These are phyloP conservation scores for Brevimyrus niger DNA, from an alignment of 2,113 vertebrate species.

Conservation along the genomic window DNA sequence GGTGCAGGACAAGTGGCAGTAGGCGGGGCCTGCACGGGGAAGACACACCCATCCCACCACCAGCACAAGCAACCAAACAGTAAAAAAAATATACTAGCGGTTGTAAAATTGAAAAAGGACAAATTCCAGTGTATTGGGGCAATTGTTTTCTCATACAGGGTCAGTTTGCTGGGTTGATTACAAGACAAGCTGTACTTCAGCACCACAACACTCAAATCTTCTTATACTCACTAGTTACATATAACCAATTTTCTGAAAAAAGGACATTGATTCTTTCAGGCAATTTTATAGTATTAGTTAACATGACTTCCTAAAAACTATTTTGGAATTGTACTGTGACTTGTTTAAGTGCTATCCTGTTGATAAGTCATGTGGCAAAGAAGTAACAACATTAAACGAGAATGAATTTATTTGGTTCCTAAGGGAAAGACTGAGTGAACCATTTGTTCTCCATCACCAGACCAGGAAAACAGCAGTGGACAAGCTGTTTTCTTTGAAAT, in stretches of 20 bases:
- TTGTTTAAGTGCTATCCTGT: not conserved
- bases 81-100: too few species aligned
- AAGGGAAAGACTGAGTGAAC: not conserved
- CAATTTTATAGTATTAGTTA: not conserved
- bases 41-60: too few species aligned
- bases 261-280: not conserved
- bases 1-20: too few species aligned
- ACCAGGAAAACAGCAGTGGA: not conserved
- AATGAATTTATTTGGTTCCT: not conserved
- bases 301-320: not conserved
- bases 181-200: not conserved
- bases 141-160: not conserved
- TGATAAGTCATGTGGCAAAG: not conserved
- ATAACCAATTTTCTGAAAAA: not conserved
- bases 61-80: too few species aligned
- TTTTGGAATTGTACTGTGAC: not conserved
- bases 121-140: not conserved
- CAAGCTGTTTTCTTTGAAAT: not conserved
- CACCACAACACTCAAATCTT: not conserved
- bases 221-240: not conserved
- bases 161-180: not conserved
- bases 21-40: too few species aligned
- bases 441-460: not conserved
- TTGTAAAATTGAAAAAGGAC: not conserved
- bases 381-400: not conserved